phyloP scores from a whole-genome alignment of 2,113 vertebrate species.

The Helogale parvula region DNA sequence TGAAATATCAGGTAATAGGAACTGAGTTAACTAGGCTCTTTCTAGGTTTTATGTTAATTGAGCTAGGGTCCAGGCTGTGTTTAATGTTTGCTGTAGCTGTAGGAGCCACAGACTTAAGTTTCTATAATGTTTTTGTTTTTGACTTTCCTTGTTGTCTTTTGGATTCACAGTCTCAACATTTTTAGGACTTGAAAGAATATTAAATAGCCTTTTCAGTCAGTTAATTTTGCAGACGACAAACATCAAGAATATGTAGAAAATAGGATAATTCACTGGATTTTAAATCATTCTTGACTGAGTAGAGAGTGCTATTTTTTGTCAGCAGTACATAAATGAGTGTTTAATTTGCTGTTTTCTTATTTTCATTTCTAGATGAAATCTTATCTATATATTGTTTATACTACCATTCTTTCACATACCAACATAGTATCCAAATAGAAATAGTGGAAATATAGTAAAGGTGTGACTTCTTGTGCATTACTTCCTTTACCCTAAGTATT shows the following conservation, averaged over 20 bases:
- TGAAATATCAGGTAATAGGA: background rate
- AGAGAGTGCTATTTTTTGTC: background rate
- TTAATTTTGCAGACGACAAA: background rate
- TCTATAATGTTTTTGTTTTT: background rate
- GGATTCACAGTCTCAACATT: background rate
- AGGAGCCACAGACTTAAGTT: background rate
- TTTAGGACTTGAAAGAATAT: background rate
- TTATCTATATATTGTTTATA: background rate
- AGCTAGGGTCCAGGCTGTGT: background rate
- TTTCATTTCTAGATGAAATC: background rate
- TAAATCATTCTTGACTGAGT: constrained; percentile 14
- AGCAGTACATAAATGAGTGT: background rate
- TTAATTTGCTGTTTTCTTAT: background rate
- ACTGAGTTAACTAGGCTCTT: background rate
- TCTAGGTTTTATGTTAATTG: background rate
- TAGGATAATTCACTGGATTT: background rate
- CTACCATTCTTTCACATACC: background rate
- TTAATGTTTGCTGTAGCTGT: background rate
- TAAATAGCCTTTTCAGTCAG: background rate
- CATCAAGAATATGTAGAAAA: background rate
- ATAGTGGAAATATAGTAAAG: background rate
- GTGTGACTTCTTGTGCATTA: background rate
- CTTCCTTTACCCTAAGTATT: background rate
- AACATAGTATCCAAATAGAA: background rate
- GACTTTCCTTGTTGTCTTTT: background rate